Base-by-base conservation (phyloP, 2,797 vertebrate genomes). In the Hapalemur alaotrensis region DNA sequence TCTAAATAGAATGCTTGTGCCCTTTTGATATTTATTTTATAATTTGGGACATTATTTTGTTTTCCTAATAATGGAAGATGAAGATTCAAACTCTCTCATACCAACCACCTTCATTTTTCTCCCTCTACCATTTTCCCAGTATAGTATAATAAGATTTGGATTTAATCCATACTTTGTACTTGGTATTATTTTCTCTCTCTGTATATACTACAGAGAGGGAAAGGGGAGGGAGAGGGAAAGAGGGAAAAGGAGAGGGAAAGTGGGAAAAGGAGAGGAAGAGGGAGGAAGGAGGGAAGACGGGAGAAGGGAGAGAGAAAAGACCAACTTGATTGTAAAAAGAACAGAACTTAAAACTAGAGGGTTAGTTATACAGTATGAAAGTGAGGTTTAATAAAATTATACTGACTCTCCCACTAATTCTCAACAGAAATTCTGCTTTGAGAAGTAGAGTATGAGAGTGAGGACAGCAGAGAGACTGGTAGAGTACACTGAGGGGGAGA, bases 21-120 rank as follows among this genome's bases (percentile, higher is more conserved):
- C 46, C n/a, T 90, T 95, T 93, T 52, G 35, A 32, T 93, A 83
- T 20, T 91, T 87, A 61, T 73, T 91, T 95, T 84, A 75, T 17
- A 70, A 30, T 80, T 65, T 85, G 35, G 50, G n/a, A 73, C 22
- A 54, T 76, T 65, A 35, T 89, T 84, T 76, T n/a, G 5, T 23
- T 38, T 81, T 67, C 7, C 65, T 91, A 80, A 72, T 85, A 78
- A 43, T 67, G 12, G n/a, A 95, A 80, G 54, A 73, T 81, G 25
- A 79, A 0, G 18, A 79, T 63, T 89, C 84, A 50, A 91, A 61
- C 25, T 75, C 12, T 94, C 7, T 82, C 12, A 50, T 30, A 72
- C 18, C 28, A 83, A 46, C 4, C 17, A 67, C 48, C 10, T 20
- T 80, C 28, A 82, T 4, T 11, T 43, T 76, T 78, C 35, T 83